These are phyloP conservation scores for Chironomus tepperi DNA, from an alignment of 1,140 invertebrate species.

Conservation along the genomic window DNA sequence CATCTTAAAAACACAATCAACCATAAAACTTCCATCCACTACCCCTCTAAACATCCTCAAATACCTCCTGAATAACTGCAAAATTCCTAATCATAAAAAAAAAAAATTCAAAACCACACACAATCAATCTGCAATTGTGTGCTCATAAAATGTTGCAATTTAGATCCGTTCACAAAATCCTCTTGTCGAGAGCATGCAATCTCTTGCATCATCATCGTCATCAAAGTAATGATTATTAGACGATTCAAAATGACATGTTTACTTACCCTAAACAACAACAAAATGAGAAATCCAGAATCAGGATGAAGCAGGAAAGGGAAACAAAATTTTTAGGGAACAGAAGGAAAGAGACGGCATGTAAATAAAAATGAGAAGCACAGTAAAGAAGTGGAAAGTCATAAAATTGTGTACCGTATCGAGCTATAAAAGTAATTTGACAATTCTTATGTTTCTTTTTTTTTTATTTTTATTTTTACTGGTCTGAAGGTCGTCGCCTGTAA, in stretches of 20 bases:
- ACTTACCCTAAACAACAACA: too few relatives aligned
- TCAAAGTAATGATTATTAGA: not conserved
- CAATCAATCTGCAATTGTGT: too few relatives aligned
- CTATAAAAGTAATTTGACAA: slow-evolving; percentile 22
- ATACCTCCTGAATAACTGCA: too few relatives aligned
- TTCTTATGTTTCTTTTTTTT: not conserved
- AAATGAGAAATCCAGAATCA: too few relatives aligned
- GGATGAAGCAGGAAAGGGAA: not conserved
- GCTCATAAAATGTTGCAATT: too few relatives aligned
- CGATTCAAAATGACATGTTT: not conserved
- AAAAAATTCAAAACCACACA: too few relatives aligned
- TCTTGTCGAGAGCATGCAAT: too few relatives aligned
- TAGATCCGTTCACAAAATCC: too few relatives aligned
- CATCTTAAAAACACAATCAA: too few relatives aligned
- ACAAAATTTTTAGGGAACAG: not conserved
- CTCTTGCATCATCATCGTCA: not conserved
- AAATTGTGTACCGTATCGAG: slow-evolving; percentile 13
- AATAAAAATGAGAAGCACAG: not conserved
- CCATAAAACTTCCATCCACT: too few relatives aligned
- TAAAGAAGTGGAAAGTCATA: not conserved
- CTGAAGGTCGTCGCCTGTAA: slow-evolving; percentile 11
- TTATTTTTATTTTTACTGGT: not conserved
- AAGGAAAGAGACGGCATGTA: not conserved
- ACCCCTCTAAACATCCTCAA: too few relatives aligned
- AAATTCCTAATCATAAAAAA: too few relatives aligned